phyloP scores from a whole-genome alignment of 2,888 invertebrate species.

The Hirtodrosophila histrioides region DNA sequence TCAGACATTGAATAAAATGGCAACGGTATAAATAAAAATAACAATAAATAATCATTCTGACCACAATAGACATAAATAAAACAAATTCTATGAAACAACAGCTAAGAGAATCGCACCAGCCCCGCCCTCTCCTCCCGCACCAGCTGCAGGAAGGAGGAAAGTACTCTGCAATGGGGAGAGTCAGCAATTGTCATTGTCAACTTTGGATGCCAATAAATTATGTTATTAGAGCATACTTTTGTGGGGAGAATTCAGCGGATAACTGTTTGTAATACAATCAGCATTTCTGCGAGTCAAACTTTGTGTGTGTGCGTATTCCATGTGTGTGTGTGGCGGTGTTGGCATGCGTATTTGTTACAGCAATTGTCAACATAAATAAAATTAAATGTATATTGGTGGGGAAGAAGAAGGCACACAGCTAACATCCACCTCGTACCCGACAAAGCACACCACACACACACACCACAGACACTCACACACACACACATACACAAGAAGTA shows the following conservation, averaged over 20 bases:
- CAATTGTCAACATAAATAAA: constrained; percentile 76
- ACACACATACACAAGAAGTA: constrained; percentile 21
- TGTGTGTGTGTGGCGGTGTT: neutral
- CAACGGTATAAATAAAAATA: constrained; percentile 53
- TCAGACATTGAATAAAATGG: constrained; percentile 9
- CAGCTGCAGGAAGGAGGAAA: constrained; percentile 7
- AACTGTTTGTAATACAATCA: constrained; percentile 67
- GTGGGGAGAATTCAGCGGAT: constrained; percentile 16
- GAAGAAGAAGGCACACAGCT: constrained; percentile 4
- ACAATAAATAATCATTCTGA: constrained; percentile 69
- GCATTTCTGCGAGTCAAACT: constrained; percentile 17
- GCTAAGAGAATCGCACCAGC: neutral
- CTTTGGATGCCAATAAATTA: constrained; percentile 67
- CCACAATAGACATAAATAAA: constrained; percentile 65
- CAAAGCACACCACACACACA: constrained; percentile 6
- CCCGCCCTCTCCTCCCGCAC: constrained; percentile 5
- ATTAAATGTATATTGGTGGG: constrained; percentile 61
- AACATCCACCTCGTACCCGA: constrained; percentile 4
- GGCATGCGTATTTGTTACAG: constrained; percentile 44
- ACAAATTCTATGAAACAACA: constrained; percentile 58
- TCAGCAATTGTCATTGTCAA: constrained; percentile 73
- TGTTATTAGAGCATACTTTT: constrained; percentile 58
- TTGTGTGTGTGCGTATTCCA: constrained; percentile 8
- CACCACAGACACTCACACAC: constrained; percentile 14
- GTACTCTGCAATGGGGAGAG: constrained; percentile 40